Evolutionary conservation across 2,113 vertebrate genomes (phyloP), one percentile per base, ranked within the genome.

Genomic region (Erythrolamprus reginae): DNA sequence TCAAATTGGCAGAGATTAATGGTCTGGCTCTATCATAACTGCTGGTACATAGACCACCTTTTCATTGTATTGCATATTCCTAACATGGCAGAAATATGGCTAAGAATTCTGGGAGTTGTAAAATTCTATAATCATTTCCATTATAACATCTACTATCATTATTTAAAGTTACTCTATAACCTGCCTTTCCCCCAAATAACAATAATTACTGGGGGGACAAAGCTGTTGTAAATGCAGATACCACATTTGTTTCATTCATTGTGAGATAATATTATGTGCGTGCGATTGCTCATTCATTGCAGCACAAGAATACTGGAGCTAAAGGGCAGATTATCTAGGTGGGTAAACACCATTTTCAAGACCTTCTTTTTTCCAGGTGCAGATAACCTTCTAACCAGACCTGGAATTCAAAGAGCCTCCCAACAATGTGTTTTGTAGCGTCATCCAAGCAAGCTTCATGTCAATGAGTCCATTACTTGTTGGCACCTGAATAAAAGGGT

Each of bases 401-500:
- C 0, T 56, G 42, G 0, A 70, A 23, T 1, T 53, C 1, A 2
- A 0, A 90, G 0, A 77, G 47, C 28, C 56, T 38, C 33, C 55
- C 0, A 0, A 84, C 91, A 17, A 58, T 51, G 19, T 42, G 91
- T 91, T 92, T 88, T 3, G 0, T 0, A 23, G 3, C 4, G 33
- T 28, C 89, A 61, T 0, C 26, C 91, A 89, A 0, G 0, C 51
- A 84, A 4, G 89, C 86, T 0, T 8, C 2, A 26, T 88, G 0
- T 10, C 3, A 42, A 86, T 5, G 83, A 21, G 86, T 84, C 9
- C 86, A 0, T 52, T 6, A 83, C 94, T 3, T 95, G 96, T 93
- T 0, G 0, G 13, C 92, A 93, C 95, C 94, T 95, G 96, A 88
- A 55, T 86, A n/a, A 12, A 65, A 86, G 2, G 88, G 56, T 0